Conservation (phyloP, 2,113 vertebrate genomes). For the Antechinus flavipes region DNA sequence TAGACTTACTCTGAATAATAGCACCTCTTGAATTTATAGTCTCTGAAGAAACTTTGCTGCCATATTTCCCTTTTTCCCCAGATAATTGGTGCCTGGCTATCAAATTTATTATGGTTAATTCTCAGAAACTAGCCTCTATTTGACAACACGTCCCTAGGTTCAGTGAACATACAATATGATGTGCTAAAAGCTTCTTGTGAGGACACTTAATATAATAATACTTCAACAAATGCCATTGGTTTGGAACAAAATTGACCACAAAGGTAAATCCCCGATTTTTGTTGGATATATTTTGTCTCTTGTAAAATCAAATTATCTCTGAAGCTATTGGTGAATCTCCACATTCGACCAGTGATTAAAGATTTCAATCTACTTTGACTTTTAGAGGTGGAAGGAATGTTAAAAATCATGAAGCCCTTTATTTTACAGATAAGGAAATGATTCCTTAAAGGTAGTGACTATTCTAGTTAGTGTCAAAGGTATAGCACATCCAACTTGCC, state of each 20-base stretch:
- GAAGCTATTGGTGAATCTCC: neutral
- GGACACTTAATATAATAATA: neutral
- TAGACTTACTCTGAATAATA: neutral
- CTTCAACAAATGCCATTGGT: conserved; percentile 21
- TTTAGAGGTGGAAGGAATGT: conserved; percentile 5
- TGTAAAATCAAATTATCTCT: neutral
- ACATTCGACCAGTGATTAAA: neutral
- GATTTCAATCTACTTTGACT: conserved; percentile 46
- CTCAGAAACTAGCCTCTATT: neutral
- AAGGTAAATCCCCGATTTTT: conserved; percentile 14
- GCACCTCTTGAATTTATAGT: neutral
- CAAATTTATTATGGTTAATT: neutral
- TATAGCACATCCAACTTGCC: conserved; percentile 19
- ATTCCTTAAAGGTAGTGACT: neutral
- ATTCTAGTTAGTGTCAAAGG: neutral
- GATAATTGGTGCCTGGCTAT: neutral
- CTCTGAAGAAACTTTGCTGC: neutral
- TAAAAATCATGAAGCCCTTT: conserved; percentile 18
- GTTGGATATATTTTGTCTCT: neutral
- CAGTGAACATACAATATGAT: conserved; percentile 15
- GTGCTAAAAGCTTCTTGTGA: neutral
- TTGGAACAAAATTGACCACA: conserved; percentile 34
- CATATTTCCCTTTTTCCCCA: neutral
- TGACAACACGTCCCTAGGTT: conserved; percentile 5
- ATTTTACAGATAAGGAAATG: conserved; percentile 42